A percentile compares a stretch with the other conserved stretches of the same genome.
Evolutionary conservation across 2,888 invertebrate genomes (phyloP).

Genomic region (Clanis bilineata): DNA sequence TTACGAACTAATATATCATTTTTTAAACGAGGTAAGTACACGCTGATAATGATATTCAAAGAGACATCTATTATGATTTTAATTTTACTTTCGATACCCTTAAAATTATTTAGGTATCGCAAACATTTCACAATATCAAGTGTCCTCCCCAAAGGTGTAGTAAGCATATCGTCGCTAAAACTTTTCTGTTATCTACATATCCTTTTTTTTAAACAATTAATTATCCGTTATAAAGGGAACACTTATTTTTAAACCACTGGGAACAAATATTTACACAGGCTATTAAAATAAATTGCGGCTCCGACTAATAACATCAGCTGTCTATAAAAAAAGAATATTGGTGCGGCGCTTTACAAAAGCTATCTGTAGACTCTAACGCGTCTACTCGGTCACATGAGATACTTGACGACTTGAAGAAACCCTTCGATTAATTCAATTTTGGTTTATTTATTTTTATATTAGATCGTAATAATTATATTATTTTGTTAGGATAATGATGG

Average conservation of each 20-base stretch:
- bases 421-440: neutral
- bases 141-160: too few species aligned
- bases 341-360: constrained; percentile 27
- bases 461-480: too few species aligned
- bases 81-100: too few species aligned
- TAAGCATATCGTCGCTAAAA: neutral
- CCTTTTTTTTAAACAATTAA: constrained; percentile 24
- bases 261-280: constrained; percentile 49
- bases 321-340: constrained; percentile 47
- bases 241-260: constrained; percentile 35
- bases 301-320: constrained; percentile 50
- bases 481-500: too few species aligned
- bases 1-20: neutral
- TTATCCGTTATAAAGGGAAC: constrained; percentile 28
- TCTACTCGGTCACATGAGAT: constrained; percentile 17
- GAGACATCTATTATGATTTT: too few species aligned
- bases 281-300: constrained; percentile 53
- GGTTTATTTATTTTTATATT: neutral
- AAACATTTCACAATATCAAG: too few species aligned
- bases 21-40: too few species aligned
- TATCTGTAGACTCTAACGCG: constrained; percentile 20
- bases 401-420: constrained; percentile 8
- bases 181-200: neutral
- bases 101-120: too few species aligned
- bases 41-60: too few species aligned